phyloP scores from a whole-genome alignment of 2,113 vertebrate species.

The Semicossyphus pulcher region DNA sequence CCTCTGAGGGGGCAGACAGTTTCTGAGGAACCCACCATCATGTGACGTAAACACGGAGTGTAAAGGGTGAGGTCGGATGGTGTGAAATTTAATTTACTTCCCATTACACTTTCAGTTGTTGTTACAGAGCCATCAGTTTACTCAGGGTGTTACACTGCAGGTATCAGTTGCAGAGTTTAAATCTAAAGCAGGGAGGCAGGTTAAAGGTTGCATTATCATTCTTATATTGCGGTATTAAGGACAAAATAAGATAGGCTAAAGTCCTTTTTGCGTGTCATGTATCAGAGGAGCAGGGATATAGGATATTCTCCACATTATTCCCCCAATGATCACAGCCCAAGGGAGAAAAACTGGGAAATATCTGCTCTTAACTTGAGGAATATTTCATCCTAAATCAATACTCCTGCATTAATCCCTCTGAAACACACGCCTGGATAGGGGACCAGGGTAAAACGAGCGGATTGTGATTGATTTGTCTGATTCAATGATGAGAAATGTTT shows the following conservation, averaged over 20 bases:
- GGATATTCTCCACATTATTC: constrained; percentile 46
- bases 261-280: constrained; percentile 47
- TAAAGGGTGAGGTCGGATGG: constrained; percentile 22
- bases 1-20: constrained; percentile 39
- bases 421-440: constrained; percentile 73
- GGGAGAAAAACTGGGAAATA: constrained; percentile 66
- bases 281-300: constrained; percentile 45
- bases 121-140: constrained; percentile 4
- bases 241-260: constrained; percentile 53
- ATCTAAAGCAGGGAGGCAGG: constrained; percentile 1
- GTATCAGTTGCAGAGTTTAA: background rate
- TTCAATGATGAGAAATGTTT: constrained; percentile 77
- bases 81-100: constrained; percentile 53
- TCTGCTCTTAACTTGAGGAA: constrained; percentile 70
- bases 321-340: constrained; percentile 48
- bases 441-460: constrained; percentile 77
- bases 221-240: constrained; percentile 6
- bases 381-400: constrained; percentile 77
- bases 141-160: background rate
- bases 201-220: constrained; percentile 17
- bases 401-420: constrained; percentile 64
- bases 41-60: constrained; percentile 41
- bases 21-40: constrained; percentile 53
- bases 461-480: constrained; percentile 85
- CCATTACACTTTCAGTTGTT: constrained; percentile 24